Base-by-base conservation (phyloP, 2,888 invertebrate species). In the Exephanes ischioxanthus region DNA sequence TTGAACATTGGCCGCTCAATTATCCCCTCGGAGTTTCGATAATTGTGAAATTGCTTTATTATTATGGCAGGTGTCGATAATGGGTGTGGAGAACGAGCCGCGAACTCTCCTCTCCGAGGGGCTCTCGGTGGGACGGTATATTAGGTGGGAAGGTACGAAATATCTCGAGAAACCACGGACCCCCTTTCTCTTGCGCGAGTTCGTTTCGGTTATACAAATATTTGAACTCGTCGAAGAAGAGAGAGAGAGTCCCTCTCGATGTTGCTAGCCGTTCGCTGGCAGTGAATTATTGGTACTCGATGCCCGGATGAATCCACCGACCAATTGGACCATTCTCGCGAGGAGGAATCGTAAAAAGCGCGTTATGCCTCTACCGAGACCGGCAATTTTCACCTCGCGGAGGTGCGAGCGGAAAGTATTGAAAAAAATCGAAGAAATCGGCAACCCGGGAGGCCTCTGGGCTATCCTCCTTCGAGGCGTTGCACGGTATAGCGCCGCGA, bases 31-130 rank as follows among this genome's bases (percentile, higher is more conserved):
- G 89, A 89, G 87, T 91, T 92, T 90, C 89, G 88, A 92, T 92
- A 92, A 92, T 91, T 91, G 87, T 87, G 83, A 90, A 90, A 92
- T 92, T 91, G 91, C 91, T 92, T 89, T 87, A 92, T 91, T 90
- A 92, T 90, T 89, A 83, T 66, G 78, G 90, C 91, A 92, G 92
- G 90, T 92, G 92, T 86, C 89, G 88, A 89, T 90, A 90, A 91
- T 89, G 86, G 89, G 85, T 48, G 85, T 66, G 79, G 33, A 72
- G 72, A 77, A 77, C 61, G 75, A 67, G 55, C 58, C 51, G 84
- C 80, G 26, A 76, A 80, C 71, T 76, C 67, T 73, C 61, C 72
- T 51, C 53, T 53, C 45, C 66, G 67, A 75, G 66, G 53, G 66
- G 68, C 16, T 0, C 45, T 75, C 68, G 22, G 37, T 70, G 68